Percentiles rank a stretch among this genome's conserved stretches.
These are phyloP conservation scores for Semotilus atromaculatus DNA, from an alignment of 2,797 vertebrate species.

Conservation along the genomic window DNA sequence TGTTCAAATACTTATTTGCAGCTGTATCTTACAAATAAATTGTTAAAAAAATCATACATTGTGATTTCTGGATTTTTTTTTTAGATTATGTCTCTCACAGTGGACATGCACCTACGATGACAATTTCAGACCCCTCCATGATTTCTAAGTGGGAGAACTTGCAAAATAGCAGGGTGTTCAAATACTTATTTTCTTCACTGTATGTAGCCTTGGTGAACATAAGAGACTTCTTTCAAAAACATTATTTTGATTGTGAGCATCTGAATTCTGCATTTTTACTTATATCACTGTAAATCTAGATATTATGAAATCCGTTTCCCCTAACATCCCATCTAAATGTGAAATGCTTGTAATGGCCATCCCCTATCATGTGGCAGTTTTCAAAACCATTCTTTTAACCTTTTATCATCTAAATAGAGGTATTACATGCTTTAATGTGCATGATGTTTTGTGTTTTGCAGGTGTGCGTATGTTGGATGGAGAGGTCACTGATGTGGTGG, in stretches of 20 bases:
- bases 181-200: no score
- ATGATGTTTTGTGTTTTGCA: constrained; percentile 60
- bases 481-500: constrained; percentile 96
- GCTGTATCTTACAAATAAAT: no score
- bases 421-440: background rate
- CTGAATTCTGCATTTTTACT: background rate
- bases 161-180: no score
- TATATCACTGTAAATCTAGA: background rate
- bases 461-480: constrained; percentile 98
- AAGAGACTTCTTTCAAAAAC: background rate
- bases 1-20: no score
- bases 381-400: background rate
- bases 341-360: background rate
- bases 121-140: no score
- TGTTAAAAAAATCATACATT: no score
- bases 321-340: background rate
- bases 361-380: background rate
- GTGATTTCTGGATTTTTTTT: no score
- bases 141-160: no score
- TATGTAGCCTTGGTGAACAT: background rate
- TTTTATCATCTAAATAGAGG: background rate
- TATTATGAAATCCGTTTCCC: background rate
- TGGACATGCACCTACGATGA: no score
- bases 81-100: no score
- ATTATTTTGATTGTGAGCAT: background rate